Evolutionary conservation across 2,113 vertebrate genomes (phyloP).

Genomic region (Fukomys damarensis): DNA sequence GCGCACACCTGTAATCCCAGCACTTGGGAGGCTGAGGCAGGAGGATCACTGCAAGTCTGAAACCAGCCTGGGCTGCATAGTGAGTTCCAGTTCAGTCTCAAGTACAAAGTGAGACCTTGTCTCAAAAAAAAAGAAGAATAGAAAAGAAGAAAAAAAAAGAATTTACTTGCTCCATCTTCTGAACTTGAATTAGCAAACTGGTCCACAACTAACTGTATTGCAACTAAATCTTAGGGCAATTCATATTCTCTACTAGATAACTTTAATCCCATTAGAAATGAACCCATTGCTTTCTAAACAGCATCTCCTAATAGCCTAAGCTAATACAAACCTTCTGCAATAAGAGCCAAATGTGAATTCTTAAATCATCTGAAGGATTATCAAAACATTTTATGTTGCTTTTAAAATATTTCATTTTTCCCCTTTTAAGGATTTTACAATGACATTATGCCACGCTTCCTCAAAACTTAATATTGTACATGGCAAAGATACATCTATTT

Average conservation of each 20-base stretch:
- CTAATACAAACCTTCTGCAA: neutral
- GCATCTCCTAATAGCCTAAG: neutral
- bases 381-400: neutral
- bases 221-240: neutral
- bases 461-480: neutral
- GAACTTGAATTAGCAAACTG: neutral
- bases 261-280: neutral
- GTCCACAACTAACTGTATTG: neutral
- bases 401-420: neutral
- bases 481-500: neutral
- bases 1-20: too few relatives aligned
- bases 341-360: neutral
- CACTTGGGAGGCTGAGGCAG: too few relatives aligned
- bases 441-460: neutral
- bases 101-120: too few relatives aligned
- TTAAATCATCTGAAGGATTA: neutral
- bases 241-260: neutral
- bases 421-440: neutral
- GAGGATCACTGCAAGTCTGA: too few relatives aligned
- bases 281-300: neutral
- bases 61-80: too few relatives aligned
- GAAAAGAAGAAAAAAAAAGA: too few relatives aligned
- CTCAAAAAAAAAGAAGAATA: too few relatives aligned
- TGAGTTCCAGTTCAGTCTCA: too few relatives aligned
- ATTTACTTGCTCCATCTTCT: neutral